Base-by-base conservation (phyloP, 35 echinoderm and acorn worm genomes). In the Apostichopus parvimensis region DNA sequence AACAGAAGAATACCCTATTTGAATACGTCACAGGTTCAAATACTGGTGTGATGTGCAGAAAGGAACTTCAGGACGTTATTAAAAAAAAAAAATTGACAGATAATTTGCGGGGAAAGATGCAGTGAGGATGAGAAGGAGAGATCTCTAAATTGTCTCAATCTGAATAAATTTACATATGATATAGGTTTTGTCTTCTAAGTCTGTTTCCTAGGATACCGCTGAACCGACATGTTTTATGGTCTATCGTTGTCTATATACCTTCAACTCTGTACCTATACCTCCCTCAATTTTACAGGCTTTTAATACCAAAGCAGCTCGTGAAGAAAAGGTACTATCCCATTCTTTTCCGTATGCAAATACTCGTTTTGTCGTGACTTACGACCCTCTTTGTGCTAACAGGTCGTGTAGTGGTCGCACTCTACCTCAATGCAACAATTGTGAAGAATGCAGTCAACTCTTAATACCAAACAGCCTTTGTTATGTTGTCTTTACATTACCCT, bases 231-330 rank as follows among this genome's bases (percentile, higher is more conserved):
- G 9, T 68, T 18, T 68, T 18, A 18, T 68, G 64, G 64, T 68
- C 64, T 68, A 68, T 17, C 8, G 8, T 18, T 18, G 9, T 18
- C 64, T 75, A 75, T 22, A 75, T 75, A 20, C 71, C 77, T 79
- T 62, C 53, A 54, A 59, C 75, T 15, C 56, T 1, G n/a, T 57
- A 11, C 59, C 7, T 22, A 10, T 79, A 77, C 90, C 65, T 62
- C 79, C 90, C 90, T 79, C 90, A 81, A n/a, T 79, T 82, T 45
- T 72, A 68, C 86, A 88, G 86, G 86, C 86, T 52, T 88, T 88
- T 72, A 88, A 88, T 21, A 88, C 61, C 86, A 88, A 88, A 88
- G 86, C 86, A 17, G 21, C 86, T 34, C 86, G 86, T 88, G 57
- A 88, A 75, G 86, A 88, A 28, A 88, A 88, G 86, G 86, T 88